Evolutionary conservation across 2,888 invertebrate species (phyloP).

Genomic region (Thecocarcelia acutangulata): DNA sequence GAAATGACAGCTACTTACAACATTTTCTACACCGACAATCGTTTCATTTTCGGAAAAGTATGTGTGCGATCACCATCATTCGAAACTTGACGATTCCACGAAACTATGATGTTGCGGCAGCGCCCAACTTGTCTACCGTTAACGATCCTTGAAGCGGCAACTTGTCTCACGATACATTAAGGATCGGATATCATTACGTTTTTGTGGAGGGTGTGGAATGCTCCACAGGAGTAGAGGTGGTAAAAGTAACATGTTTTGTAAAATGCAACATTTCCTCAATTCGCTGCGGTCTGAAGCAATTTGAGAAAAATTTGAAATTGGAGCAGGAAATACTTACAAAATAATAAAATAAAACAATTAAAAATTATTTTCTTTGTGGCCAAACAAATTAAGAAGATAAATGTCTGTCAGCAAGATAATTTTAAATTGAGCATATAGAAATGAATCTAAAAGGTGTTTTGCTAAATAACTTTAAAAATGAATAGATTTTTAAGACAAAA

Average conservation of each 20-base stretch:
- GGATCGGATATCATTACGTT: constrained; percentile 53
- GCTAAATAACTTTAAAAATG: background rate
- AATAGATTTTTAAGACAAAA: no score
- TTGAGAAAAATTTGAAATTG: constrained; percentile 48
- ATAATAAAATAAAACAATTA: constrained; percentile 46
- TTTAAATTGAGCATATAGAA: constrained; percentile 45
- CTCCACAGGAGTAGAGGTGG: constrained; percentile 23
- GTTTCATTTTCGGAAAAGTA: constrained; percentile 38
- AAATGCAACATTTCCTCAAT: constrained; percentile 68
- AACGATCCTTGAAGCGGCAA: constrained; percentile 70
- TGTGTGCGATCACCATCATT: constrained; percentile 57
- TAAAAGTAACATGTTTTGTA: constrained; percentile 56
- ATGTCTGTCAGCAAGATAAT: constrained; percentile 43
- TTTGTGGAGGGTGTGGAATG: constrained; percentile 6
- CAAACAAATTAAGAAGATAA: constrained; percentile 26
- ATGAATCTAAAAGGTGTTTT: constrained; percentile 3
- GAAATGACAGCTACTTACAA: constrained; percentile 81
- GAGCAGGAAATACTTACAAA: constrained; percentile 31
- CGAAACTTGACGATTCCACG: constrained; percentile 70
- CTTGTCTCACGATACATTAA: constrained; percentile 69
- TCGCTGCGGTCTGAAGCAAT: constrained; percentile 62
- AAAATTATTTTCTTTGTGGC: constrained; percentile 27
- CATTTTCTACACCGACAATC: constrained; percentile 76
- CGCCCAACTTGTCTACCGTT: constrained; percentile 80
- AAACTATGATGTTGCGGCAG: constrained; percentile 79